Percentiles rank a stretch among this genome's conserved stretches.
These are phyloP conservation scores for Euzetes globulus DNA, from an alignment of 2,888 invertebrate genomes.

Conservation along the genomic window DNA sequence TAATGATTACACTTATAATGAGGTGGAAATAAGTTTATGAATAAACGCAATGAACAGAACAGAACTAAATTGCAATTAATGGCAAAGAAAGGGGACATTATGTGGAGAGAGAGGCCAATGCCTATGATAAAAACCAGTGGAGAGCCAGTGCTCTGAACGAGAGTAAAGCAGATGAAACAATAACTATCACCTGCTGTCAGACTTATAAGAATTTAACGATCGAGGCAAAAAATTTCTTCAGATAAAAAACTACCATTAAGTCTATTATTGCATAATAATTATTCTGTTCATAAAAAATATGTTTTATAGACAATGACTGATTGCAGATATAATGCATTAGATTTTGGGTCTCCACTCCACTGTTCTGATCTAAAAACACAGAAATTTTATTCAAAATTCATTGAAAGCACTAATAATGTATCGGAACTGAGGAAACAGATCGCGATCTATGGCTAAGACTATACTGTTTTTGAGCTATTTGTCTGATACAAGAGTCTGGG, in stretches of 20 bases:
- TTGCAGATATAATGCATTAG: not conserved
- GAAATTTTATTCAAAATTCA: not conserved
- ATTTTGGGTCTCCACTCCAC: not conserved
- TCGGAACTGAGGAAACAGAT: not conserved
- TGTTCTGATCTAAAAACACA: not conserved
- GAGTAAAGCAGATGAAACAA: slow-evolving; percentile 19
- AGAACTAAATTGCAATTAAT: not conserved
- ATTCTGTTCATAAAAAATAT: not conserved
- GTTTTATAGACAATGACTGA: slow-evolving; percentile 7
- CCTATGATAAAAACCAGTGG: not conserved
- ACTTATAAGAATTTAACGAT: not conserved
- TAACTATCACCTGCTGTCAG: slow-evolving; percentile 24
- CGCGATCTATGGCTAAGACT: not conserved
- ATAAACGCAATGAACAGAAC: not conserved
- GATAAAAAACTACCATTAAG: not conserved
- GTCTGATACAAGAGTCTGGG: not conserved
- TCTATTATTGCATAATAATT: slow-evolving; percentile 2
- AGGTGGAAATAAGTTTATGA: no score
- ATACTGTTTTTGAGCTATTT: not conserved
- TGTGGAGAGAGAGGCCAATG: not conserved
- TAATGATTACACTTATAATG: no score
- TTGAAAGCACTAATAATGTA: not conserved
- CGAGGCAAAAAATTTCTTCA: not conserved
- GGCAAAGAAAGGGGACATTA: slow-evolving; percentile 1
- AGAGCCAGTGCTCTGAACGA: not conserved